A percentile compares a stretch with the other conserved stretches of the same genome.
These are phyloP conservation scores for Xylophagus ater DNA, from an alignment of 2,888 invertebrate species.

Conservation along the genomic window DNA sequence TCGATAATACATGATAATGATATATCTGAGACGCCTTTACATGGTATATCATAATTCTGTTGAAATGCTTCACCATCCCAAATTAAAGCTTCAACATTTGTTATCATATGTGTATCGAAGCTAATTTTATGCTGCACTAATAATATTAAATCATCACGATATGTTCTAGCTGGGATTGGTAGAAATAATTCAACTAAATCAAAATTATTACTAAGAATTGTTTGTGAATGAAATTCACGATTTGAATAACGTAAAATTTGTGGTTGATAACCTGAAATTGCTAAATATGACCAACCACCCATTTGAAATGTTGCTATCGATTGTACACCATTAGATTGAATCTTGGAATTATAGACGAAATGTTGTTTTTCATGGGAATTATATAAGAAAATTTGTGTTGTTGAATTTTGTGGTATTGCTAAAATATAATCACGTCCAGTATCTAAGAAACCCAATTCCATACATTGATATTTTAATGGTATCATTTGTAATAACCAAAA, in stretches of 20 bases:
- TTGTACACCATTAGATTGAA: constrained; percentile 27
- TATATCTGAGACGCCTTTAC: constrained; percentile 24
- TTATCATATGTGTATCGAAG: constrained; percentile 31
- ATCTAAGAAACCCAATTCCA: constrained; percentile 27
- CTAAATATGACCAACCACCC: constrained; percentile 35
- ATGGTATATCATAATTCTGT: constrained; percentile 29
- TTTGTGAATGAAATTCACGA: constrained; percentile 30
- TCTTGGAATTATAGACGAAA: constrained; percentile 17
- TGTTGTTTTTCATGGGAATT: constrained; percentile 22
- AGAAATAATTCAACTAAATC: constrained; percentile 33
- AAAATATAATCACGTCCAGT: constrained; percentile 32
- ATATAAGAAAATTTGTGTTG: constrained; percentile 27
- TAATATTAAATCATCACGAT: constrained; percentile 37
- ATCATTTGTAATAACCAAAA: constrained; percentile 34
- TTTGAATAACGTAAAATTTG: constrained; percentile 32
- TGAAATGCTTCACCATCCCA: constrained; percentile 39
- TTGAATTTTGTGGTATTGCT: constrained; percentile 28
- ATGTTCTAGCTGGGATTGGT: constrained; percentile 33
- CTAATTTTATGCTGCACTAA: constrained; percentile 37
- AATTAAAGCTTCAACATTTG: constrained; percentile 33
- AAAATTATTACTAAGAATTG: constrained; percentile 31
- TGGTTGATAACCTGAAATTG: constrained; percentile 30
- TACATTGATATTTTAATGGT: constrained; percentile 22
- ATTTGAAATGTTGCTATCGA: constrained; percentile 33
- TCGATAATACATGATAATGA: constrained; percentile 31